phyloP scores from a whole-genome alignment of 2,888 invertebrate genomes.

The Melikaiella ostensackeni region DNA sequence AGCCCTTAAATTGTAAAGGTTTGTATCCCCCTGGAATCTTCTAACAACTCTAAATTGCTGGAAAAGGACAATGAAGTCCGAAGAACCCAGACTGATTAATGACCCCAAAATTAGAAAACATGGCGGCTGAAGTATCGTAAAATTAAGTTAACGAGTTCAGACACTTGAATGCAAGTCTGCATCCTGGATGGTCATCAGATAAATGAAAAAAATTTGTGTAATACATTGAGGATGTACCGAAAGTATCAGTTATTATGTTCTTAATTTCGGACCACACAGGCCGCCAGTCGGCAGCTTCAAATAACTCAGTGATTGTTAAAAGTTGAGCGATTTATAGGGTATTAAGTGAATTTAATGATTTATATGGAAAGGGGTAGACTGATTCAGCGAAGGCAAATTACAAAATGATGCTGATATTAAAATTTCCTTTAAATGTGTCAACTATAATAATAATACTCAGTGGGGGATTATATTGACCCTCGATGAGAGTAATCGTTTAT shows the following conservation, averaged over 20 bases:
- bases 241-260: slow-evolving; percentile 7
- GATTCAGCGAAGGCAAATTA: not conserved
- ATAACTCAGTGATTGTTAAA: slow-evolving; percentile 7
- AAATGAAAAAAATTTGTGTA: slow-evolving; percentile 4
- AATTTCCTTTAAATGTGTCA: not conserved
- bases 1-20: not conserved
- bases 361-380: not conserved
- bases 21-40: not conserved
- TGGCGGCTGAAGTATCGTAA: slow-evolving; percentile 64
- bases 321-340: not conserved
- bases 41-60: not conserved
- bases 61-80: not conserved
- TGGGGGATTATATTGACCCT: too few relatives aligned
- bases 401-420: not conserved
- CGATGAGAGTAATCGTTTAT: too few relatives aligned
- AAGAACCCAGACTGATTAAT: slow-evolving; percentile 46
- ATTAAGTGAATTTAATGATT: slow-evolving; percentile 1
- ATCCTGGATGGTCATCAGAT: slow-evolving; percentile 7
- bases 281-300: not conserved
- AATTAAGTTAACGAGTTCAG: slow-evolving; percentile 71
- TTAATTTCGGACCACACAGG: not conserved
- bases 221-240: slow-evolving; percentile 2
- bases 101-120: slow-evolving; percentile 60
- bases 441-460: not conserved
- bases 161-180: slow-evolving; percentile 2